These are phyloP conservation scores for Glossosoma conforme DNA, from an alignment of 1,140 invertebrate species.

Conservation along the genomic window DNA sequence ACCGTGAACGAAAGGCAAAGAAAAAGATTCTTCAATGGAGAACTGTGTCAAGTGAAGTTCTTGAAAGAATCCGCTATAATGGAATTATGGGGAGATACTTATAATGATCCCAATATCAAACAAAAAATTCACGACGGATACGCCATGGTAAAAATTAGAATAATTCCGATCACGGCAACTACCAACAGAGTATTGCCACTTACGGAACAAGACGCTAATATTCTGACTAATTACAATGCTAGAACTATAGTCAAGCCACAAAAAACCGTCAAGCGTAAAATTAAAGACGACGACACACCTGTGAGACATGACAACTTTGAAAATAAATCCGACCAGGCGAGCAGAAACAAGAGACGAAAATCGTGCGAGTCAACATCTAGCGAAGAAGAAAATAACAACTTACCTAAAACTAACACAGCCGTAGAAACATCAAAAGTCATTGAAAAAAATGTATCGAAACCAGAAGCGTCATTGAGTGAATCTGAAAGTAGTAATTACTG, in stretches of 20 bases:
- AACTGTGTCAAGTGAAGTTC: conserved; percentile 48
- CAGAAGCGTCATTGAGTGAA: conserved; percentile 20
- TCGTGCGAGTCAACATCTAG: conserved; percentile 26
- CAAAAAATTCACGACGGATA: conserved; percentile 49
- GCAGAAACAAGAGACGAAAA: conserved; percentile 31
- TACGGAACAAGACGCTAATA: conserved; percentile 50
- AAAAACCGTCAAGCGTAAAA: conserved; percentile 38
- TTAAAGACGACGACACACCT: conserved; percentile 38
- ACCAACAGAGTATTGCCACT: conserved; percentile 42
- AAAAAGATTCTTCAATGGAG: conserved; percentile 49
- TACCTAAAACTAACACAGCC: conserved; percentile 36
- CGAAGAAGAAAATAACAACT: conserved; percentile 36
- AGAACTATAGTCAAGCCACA: conserved; percentile 39
- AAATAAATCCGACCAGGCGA: conserved; percentile 24
- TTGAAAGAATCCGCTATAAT: conserved; percentile 49
- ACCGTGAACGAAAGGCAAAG: conserved; percentile 48
- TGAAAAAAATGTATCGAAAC: conserved; percentile 28
- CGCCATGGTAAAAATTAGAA: conserved; percentile 46
- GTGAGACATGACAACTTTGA: conserved; percentile 10
- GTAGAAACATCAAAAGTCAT: conserved; percentile 22
- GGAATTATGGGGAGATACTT: conserved; percentile 48
- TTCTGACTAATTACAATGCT: conserved; percentile 49
- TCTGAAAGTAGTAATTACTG: conserved; percentile 34
- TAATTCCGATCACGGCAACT: conserved; percentile 47
- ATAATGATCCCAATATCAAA: conserved; percentile 46